Conservation (phyloP, 2,888 invertebrate species). For the Hedya salicella region DNA sequence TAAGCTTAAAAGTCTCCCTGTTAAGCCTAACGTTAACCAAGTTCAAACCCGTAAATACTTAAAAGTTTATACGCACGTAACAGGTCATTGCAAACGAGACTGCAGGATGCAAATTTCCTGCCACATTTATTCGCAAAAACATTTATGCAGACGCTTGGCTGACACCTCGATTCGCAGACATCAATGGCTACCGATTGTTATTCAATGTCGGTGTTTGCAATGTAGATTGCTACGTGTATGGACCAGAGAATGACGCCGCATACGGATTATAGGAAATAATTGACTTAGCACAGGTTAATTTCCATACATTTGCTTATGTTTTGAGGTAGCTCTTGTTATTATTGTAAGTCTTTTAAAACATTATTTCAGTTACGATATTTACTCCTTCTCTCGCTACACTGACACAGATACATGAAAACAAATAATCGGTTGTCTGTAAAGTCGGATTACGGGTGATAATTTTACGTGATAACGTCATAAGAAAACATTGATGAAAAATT, state of each 20-base stretch:
- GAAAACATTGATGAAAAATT: too few species aligned
- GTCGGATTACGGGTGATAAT: too few species aligned
- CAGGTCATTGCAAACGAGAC: constrained; percentile 14
- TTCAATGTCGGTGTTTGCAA: constrained; percentile 32
- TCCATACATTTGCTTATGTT: constrained; percentile 5
- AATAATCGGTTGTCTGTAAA: too few species aligned
- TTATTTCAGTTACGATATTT: too few species aligned
- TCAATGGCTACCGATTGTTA: constrained; percentile 24
- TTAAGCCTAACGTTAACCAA: too few species aligned
- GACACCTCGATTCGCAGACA: constrained; percentile 10
- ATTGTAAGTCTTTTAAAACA: too few species aligned
- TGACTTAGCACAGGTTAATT: constrained; percentile 6
- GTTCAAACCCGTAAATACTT: too few species aligned
- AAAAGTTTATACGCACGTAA: too few species aligned
- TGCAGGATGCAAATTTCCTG: constrained; percentile 17
- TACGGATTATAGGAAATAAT: constrained; percentile 17
- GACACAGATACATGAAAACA: too few species aligned
- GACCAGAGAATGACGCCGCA: constrained; percentile 5
- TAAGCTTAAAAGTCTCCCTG: too few species aligned
- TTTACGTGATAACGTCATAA: too few species aligned
- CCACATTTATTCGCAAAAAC: constrained; percentile 17
- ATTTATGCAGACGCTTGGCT: not conserved
- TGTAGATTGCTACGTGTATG: constrained; percentile 28
- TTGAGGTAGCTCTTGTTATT: not conserved
- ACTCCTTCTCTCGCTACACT: too few species aligned